Conservation (phyloP, 2,797 vertebrate species). For the Cynodonichthys magdalenae region DNA sequence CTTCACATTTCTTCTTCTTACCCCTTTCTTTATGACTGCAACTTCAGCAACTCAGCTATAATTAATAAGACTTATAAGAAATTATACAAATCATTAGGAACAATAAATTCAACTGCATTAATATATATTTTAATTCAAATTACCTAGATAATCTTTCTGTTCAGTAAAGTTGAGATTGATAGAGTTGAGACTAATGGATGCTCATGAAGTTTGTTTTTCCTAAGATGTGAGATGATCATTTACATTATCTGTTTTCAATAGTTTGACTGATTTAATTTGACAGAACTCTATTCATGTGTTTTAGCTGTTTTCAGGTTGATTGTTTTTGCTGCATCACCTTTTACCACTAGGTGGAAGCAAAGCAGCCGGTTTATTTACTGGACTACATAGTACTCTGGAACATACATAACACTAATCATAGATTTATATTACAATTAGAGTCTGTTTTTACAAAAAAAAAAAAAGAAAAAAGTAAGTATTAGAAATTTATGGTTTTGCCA, state of each 20-base stretch:
- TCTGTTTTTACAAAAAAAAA: too few species aligned
- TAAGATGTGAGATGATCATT: not conserved
- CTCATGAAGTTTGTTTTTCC: slow-evolving; percentile 11
- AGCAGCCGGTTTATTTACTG: slow-evolving; percentile 1
- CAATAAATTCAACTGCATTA: slow-evolving; percentile 33
- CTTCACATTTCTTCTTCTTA: too few species aligned
- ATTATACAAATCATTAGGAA: too few species aligned
- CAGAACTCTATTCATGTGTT: too few species aligned
- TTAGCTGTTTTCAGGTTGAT: not conserved
- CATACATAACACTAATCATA: too few species aligned
- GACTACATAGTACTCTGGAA: too few species aligned
- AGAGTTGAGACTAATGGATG: slow-evolving; percentile 47
- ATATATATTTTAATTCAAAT: slow-evolving; percentile 36
- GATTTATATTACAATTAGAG: too few species aligned
- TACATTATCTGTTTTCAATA: not conserved
- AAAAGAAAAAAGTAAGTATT: too few species aligned
- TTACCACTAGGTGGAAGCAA: slow-evolving; percentile 62
- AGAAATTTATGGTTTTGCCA: too few species aligned
- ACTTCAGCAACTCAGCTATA: not conserved
- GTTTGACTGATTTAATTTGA: not conserved
- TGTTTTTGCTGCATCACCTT: slow-evolving; percentile 30
- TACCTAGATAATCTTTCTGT: slow-evolving; percentile 37
- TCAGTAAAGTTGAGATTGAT: slow-evolving; percentile 46
- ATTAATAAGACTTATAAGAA: not conserved
- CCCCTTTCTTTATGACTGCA: not conserved